These are phyloP conservation scores for Solenopsis invicta DNA, from an alignment of 1,140 invertebrate species.

Conservation along the genomic window DNA sequence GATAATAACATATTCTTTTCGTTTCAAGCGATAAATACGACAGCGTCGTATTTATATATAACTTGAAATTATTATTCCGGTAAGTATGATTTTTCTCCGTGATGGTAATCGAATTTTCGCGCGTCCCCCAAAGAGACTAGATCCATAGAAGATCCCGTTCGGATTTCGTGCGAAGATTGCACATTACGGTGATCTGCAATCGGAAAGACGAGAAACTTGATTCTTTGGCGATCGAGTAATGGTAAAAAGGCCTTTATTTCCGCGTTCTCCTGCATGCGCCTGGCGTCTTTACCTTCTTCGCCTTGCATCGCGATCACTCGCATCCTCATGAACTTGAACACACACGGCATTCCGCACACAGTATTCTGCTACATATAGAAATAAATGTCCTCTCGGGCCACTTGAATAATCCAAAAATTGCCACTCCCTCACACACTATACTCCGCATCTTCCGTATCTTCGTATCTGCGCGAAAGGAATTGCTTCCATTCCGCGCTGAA, in stretches of 20 bases:
- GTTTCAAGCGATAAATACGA: not conserved
- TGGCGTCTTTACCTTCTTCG: slow-evolving; percentile 9
- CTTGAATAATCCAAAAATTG: slow-evolving; percentile 34
- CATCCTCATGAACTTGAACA: slow-evolving; percentile 29
- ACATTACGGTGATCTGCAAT: not conserved
- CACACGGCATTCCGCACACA: no score
- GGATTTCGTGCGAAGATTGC: not conserved
- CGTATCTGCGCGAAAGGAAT: not conserved
- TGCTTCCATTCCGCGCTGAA: not conserved
- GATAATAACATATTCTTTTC: not conserved
- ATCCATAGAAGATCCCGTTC: not conserved
- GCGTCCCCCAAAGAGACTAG: not conserved
- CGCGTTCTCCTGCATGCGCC: not conserved
- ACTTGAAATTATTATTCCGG: not conserved
- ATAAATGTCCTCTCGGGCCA: not conserved
- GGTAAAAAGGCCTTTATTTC: not conserved
- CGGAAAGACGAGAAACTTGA: not conserved
- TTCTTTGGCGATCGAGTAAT: not conserved
- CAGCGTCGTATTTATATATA: no score
- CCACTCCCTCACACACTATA: slow-evolving; percentile 5
- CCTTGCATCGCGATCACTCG: slow-evolving; percentile 35
- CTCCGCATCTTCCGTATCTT: not conserved
- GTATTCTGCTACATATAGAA: slow-evolving; percentile 8
- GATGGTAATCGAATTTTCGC: not conserved
- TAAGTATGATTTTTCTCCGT: not conserved